phyloP scores from a whole-genome alignment of 2,888 invertebrate species.

The Caenorhabditis macrosperma region DNA sequence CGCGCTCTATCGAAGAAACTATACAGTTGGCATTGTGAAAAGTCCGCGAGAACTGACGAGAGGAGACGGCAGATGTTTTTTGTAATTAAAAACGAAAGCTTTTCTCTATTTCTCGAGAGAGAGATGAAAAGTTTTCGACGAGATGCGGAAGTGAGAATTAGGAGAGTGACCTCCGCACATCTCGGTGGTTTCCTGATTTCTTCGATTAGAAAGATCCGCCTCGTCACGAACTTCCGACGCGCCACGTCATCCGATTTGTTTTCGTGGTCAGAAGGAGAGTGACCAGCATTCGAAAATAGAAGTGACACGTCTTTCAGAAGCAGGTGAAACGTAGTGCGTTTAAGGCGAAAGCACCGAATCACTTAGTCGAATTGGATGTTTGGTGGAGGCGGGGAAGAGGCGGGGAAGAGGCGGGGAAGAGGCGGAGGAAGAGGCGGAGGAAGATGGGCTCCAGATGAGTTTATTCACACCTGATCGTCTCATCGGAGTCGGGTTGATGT shows the following conservation, averaged over 20 bases:
- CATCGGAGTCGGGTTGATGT: background rate
- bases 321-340: background rate
- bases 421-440: too few relatives aligned
- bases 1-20: too few relatives aligned
- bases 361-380: slow-evolving; percentile 13
- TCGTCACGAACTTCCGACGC: background rate
- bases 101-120: background rate
- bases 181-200: background rate
- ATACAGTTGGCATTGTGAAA: too few relatives aligned
- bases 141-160: too few relatives aligned
- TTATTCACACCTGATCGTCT: background rate
- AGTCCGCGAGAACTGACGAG: too few relatives aligned
- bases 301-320: background rate
- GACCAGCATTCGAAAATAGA: too few relatives aligned
- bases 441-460: background rate
- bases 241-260: background rate
- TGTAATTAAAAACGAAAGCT: background rate
- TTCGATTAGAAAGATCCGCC: background rate
- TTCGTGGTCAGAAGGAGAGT: background rate
- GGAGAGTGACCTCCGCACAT: background rate
- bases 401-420: background rate
- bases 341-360: background rate
- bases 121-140: too few relatives aligned
- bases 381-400: background rate
- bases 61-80: background rate